Conservation (phyloP, 1,140 invertebrate species). For the Panagrolaimus sp. region DNA sequence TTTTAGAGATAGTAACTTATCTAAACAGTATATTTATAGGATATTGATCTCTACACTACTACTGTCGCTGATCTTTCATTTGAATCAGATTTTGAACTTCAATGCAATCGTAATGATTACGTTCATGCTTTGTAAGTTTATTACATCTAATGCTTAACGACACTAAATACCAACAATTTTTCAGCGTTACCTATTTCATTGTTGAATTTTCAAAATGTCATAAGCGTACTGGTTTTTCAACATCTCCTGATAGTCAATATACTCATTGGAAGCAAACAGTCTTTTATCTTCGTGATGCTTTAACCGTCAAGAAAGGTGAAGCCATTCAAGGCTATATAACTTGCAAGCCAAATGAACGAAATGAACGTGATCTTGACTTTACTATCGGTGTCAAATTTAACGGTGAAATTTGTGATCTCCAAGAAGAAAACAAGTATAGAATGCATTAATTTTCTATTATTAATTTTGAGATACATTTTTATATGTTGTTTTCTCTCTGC, state of each 20-base stretch:
- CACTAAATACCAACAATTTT: too few relatives aligned
- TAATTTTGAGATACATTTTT: not conserved
- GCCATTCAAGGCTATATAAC: conserved; percentile 68
- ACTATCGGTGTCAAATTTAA: conserved; percentile 85
- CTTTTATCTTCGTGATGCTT: conserved; percentile 91
- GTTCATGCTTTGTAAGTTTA: conserved; percentile 90
- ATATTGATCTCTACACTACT: conserved; percentile 92
- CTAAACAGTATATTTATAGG: conserved; percentile 68
- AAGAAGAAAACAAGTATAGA: conserved; percentile 82
- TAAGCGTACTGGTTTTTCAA: conserved; percentile 95
- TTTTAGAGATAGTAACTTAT: not conserved
- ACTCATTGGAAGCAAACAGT: conserved; percentile 99
- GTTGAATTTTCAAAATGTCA: conserved; percentile 99
- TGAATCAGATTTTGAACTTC: conserved; percentile 77
- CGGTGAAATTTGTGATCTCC: conserved; percentile 81
- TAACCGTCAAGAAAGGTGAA: conserved; percentile 32
- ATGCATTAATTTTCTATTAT: conserved; percentile 72
- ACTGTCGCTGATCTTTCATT: conserved; percentile 88
- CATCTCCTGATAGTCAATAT: conserved; percentile 85
- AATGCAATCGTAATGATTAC: conserved; percentile 85
- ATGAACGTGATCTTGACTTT: conserved; percentile 90
- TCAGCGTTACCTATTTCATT: conserved; percentile 97
- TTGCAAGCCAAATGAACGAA: conserved; percentile 88
- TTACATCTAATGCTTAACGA: too few relatives aligned
- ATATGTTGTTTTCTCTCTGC: conserved; percentile 2